Percentiles rank a stretch among this genome's conserved stretches.
Evolutionary conservation across 1,140 invertebrate species (phyloP).

Genomic region (Drosophila sp.): DNA sequence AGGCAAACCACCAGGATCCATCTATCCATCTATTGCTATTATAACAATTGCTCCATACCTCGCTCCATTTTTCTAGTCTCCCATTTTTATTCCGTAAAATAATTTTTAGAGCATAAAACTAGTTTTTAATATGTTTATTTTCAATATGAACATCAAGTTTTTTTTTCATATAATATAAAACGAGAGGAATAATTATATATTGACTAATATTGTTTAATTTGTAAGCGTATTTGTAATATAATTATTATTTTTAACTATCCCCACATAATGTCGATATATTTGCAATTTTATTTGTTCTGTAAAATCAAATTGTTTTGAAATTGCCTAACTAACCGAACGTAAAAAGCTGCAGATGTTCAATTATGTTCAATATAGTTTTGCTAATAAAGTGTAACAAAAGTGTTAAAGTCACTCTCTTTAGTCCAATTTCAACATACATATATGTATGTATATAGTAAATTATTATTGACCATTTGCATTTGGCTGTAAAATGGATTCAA

Average conservation of each 20-base stretch:
- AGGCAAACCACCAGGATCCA: no score
- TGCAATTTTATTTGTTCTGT: background rate
- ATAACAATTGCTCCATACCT: no score
- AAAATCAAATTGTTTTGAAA: background rate
- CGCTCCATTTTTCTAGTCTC: no score
- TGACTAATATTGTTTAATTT: no score
- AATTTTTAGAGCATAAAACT: no score
- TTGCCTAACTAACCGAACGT: background rate
- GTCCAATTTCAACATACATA: background rate
- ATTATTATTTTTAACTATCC: background rate
- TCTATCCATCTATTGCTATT: no score
- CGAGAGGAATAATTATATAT: no score
- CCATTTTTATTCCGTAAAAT: no score
- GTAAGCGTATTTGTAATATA: background rate
- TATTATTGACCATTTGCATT: constrained; percentile 8
- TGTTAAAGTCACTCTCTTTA: constrained; percentile 1
- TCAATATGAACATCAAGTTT: no score
- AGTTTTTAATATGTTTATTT: no score
- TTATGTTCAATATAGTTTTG: background rate
- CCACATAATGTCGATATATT: background rate
- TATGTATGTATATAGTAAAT: background rate
- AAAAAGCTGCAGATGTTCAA: background rate
- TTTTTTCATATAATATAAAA: no score
- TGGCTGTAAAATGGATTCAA: constrained; percentile 50
- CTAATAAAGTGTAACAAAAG: background rate